These are phyloP conservation scores for Neotoxoptera formosana DNA, from an alignment of 1,140 invertebrate genomes.

Conservation along the genomic window DNA sequence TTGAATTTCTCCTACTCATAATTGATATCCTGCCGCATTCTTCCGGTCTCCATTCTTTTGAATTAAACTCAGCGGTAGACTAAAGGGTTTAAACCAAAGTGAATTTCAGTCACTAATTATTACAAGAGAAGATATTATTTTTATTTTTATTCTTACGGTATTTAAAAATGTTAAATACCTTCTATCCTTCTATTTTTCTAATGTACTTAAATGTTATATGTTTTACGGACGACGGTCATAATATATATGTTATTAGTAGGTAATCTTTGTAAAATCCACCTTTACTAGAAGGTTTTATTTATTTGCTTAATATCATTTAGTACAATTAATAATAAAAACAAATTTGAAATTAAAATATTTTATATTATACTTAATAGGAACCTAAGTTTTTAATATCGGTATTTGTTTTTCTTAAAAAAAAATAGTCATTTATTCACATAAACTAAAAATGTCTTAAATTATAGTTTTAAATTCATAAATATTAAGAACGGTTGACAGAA, in stretches of 20 bases:
- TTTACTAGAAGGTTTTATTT: too few species aligned
- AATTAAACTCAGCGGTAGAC: neutral
- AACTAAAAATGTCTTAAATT: neutral
- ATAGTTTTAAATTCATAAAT: neutral
- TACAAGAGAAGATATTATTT: neutral
- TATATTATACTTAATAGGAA: too few species aligned
- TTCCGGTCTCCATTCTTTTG: neutral
- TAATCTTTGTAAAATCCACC: neutral
- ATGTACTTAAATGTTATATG: neutral
- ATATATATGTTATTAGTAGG: neutral
- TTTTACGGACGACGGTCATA: neutral
- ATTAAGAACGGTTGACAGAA: neutral
- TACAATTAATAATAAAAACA: neutral
- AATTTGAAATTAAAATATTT: neutral
- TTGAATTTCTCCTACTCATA: neutral
- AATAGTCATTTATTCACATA: neutral
- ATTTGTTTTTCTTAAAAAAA: too few species aligned
- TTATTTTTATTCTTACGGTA: neutral
- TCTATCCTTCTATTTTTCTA: neutral
- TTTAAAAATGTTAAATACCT: neutral
- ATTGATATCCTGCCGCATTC: neutral
- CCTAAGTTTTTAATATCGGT: neutral
- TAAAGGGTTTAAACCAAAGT: neutral
- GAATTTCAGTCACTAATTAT: neutral
- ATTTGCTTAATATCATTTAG: too few species aligned